phyloP scores from a whole-genome alignment of 1,140 invertebrate species.

The Bombus consobrinus region DNA sequence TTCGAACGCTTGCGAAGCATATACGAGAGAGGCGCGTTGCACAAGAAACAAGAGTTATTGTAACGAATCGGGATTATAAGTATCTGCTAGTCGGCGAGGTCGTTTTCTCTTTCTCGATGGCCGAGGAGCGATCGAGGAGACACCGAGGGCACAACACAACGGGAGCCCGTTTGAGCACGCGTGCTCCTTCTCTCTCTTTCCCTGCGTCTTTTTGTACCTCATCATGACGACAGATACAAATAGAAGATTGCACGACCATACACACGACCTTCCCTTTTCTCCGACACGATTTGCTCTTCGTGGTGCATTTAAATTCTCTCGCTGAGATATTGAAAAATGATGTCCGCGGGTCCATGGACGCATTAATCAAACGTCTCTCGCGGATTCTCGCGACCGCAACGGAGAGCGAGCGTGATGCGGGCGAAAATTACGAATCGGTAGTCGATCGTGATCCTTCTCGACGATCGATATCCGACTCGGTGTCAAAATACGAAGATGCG shows the following conservation, averaged over 20 bases:
- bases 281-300: background rate
- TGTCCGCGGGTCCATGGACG: background rate
- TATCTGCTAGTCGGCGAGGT: constrained; percentile 48
- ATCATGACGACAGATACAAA: constrained; percentile 53
- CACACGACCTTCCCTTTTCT: constrained; percentile 10
- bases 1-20: constrained; percentile 42
- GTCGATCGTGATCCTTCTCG: background rate
- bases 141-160: constrained; percentile 31
- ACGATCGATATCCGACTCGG: background rate
- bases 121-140: constrained; percentile 31
- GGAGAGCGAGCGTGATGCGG: background rate
- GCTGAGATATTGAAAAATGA: constrained; percentile 49
- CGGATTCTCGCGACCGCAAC: background rate
- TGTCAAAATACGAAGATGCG: background rate
- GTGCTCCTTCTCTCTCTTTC: background rate
- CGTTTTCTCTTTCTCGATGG: constrained; percentile 39
- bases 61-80: constrained; percentile 58
- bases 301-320: constrained; percentile 22
- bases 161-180: constrained; percentile 7
- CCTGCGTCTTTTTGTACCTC: constrained; percentile 30
- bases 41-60: constrained; percentile 60
- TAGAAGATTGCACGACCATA: constrained; percentile 37
- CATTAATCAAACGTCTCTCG: constrained; percentile 36
- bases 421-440: background rate
- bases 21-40: constrained; percentile 20